Base-by-base conservation (phyloP, 2,113 vertebrate species). In the Chlamydotis undulata region DNA sequence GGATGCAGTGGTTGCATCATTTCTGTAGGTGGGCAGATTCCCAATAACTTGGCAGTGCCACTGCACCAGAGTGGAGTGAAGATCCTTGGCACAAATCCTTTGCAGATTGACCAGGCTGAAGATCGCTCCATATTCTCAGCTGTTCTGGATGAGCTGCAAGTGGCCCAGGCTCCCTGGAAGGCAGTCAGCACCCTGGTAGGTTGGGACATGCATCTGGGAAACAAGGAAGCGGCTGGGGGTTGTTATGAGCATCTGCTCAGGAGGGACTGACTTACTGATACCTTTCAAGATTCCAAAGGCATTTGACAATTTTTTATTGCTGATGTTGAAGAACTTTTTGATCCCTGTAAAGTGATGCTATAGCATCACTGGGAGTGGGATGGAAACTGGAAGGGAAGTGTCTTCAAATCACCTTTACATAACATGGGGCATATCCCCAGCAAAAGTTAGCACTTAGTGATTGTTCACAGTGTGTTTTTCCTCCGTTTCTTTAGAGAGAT, bases 1-100 rank as follows among this genome's bases (percentile, higher is more conserved):
- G 98, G 97, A 10, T 99, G 99, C 87, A 97, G 95, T 37, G 99
- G 99, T 64, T 99, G 98, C 97, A 99, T 99, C 55, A 98, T 99
- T 88, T 99, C 99, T 33, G 99, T 99, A 0, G 99, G 99, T 5
- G 99, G 99, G 24, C 99, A 99, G 97, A 99, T 99, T 94, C 99
- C 99, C 59, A 99, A 99, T 95, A 99, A 99, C 94, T 91, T 99
- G 97, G 99, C 99, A 1, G 96, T 99, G 35, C 99, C 99, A 1
- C 92, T 99, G 47, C 97, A 99, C 94, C 98, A 95, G 94, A 99
- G 96, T 8, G 99, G 99, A 12, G 98, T 99, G 89, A 99, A 98
- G 88, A 98, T 99, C 95, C 98, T 99, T 95, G 99, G 99, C 70
- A 99, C 99, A 0, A 98, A 95, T 78, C 99, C 99, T 11, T 60